Conservation (phyloP, 2,797 vertebrate species). For the Ateles fusciceps region DNA sequence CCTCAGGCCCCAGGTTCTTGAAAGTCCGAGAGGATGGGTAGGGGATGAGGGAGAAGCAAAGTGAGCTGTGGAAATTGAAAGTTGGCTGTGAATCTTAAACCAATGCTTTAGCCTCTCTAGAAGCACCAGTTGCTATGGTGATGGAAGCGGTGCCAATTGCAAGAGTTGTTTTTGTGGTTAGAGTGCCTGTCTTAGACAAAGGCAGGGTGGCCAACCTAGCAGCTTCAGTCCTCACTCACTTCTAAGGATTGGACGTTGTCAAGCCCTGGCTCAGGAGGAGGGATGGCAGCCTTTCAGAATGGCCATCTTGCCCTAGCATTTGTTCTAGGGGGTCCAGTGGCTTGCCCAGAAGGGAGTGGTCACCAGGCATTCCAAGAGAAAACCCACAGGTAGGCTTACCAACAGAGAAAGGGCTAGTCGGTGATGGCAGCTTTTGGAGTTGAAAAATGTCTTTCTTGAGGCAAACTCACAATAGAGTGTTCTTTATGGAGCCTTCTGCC, state of each 20-base stretch:
- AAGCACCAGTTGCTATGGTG: slow-evolving; percentile 65
- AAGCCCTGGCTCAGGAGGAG: background rate
- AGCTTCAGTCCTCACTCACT: background rate
- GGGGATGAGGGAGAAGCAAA: background rate
- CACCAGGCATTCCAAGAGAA: background rate
- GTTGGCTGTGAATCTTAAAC: slow-evolving; percentile 65
- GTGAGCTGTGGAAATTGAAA: slow-evolving; percentile 53
- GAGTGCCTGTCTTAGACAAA: slow-evolving; percentile 70
- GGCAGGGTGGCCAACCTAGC: slow-evolving; percentile 11
- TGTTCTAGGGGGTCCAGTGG: background rate
- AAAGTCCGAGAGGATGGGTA: slow-evolving; percentile 25
- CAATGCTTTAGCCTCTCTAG: slow-evolving; percentile 49
- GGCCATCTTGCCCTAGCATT: background rate
- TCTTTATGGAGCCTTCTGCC: slow-evolving; percentile 42
- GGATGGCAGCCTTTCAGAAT: background rate
- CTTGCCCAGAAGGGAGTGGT: background rate
- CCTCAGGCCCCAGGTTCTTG: background rate
- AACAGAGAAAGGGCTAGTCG: background rate
- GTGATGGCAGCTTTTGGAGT: background rate
- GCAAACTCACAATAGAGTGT: background rate
- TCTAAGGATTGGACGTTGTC: slow-evolving; percentile 46
- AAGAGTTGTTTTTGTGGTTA: slow-evolving; percentile 72
- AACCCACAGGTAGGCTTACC: background rate
- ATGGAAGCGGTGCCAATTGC: slow-evolving; percentile 57
- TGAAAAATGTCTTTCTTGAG: background rate